These are phyloP conservation scores for Palythoa heliodiscus DNA, from an alignment of 92 coral and sea anemone species.

Conservation along the genomic window DNA sequence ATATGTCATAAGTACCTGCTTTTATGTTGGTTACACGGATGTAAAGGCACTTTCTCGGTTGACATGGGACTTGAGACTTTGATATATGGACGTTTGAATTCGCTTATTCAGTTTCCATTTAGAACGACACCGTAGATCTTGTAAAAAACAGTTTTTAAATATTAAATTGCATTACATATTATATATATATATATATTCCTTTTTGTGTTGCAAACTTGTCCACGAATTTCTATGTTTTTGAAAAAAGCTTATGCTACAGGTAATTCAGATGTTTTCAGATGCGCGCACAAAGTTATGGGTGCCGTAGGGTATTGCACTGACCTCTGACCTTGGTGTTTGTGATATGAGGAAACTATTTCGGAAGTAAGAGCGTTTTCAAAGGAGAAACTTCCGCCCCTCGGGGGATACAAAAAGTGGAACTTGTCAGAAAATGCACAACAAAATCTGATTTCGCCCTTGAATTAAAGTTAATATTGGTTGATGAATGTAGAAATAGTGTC, in stretches of 20 bases:
- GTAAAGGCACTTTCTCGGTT: neutral
- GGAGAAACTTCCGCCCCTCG: neutral
- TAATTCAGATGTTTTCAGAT: neutral
- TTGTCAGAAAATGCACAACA: neutral
- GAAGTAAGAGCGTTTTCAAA: neutral
- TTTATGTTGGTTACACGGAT: neutral
- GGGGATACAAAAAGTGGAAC: neutral
- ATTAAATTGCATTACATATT: neutral
- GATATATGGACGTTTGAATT: neutral
- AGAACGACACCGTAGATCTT: neutral
- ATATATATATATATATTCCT: neutral
- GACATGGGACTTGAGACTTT: neutral
- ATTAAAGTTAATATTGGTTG: neutral
- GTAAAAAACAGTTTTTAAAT: neutral
- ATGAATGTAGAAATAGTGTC: neutral
- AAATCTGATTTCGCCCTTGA: neutral
- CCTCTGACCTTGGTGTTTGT: neutral
- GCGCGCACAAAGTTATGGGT: neutral
- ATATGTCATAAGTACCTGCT: slow-evolving; percentile 13
- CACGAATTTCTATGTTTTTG: neutral
- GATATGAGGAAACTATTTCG: neutral
- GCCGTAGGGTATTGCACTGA: slow-evolving; percentile 18
- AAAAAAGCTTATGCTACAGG: neutral
- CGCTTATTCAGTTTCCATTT: neutral
- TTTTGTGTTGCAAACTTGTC: neutral